Conservation (phyloP, 2,888 invertebrate genomes). For the Drosophila setosimentum region DNA sequence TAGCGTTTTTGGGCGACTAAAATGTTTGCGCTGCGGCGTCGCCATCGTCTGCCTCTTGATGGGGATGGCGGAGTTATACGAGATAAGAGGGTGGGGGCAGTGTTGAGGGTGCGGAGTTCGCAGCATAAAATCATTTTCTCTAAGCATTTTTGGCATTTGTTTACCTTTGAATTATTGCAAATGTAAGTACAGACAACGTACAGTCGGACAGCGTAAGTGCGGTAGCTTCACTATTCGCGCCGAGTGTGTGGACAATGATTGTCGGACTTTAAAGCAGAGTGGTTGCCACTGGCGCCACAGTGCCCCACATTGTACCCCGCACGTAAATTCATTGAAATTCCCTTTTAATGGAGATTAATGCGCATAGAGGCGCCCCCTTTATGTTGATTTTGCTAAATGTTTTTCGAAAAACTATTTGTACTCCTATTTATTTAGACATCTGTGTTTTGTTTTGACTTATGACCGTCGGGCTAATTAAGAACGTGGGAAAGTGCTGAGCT, state of each 20-base stretch:
- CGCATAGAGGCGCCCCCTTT: constrained; percentile 46
- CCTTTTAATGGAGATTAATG: constrained; percentile 83
- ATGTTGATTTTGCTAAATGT: constrained; percentile 79
- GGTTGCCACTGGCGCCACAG: constrained; percentile 47
- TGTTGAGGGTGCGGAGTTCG: constrained; percentile 3
- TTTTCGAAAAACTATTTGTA: constrained; percentile 56
- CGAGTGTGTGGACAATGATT: constrained; percentile 31
- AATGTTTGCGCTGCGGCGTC: constrained; percentile 70
- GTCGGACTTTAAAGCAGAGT: constrained; percentile 30
- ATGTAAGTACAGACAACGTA: constrained; percentile 60
- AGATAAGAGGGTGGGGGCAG: background rate
- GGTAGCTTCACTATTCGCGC: constrained; percentile 53
- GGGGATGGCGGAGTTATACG: background rate
- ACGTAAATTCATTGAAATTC: constrained; percentile 81
- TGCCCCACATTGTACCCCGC: constrained; percentile 42
- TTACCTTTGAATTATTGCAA: constrained; percentile 77
- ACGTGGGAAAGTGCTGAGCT: constrained; percentile 63
- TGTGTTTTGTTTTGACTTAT: constrained; percentile 36
- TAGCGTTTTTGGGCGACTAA: constrained; percentile 78
- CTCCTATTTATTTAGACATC: constrained; percentile 52
- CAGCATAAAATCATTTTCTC: constrained; percentile 62
- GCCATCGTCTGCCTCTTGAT: constrained; percentile 20
- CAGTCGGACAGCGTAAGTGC: constrained; percentile 57
- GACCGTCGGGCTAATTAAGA: constrained; percentile 63
- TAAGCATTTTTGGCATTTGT: constrained; percentile 71